Evolutionary conservation across 2,888 invertebrate genomes (phyloP), one percentile per base, ranked within the genome.

Genomic region (Dioctria rufipes): DNA sequence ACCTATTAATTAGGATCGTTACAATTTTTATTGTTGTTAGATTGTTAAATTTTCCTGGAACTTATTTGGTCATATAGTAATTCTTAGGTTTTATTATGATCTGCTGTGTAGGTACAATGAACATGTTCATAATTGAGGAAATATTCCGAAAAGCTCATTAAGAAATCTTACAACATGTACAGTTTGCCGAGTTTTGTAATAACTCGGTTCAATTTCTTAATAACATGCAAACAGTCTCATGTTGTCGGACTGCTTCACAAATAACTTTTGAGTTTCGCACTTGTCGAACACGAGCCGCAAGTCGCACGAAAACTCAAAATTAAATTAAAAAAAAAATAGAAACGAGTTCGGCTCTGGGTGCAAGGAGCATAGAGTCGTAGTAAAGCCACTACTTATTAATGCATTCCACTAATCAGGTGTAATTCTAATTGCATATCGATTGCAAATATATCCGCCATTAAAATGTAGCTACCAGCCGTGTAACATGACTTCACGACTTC

Each of bases 381-480:
- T 25, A 25, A 25, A 2, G 25, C 25, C 25, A 25, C 25, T 4
- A 9, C 25, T 13, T 13, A 49, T 13, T n/a, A 46, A 37, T 40
- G 58, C 73, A 40, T 54, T 73, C 73, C 73, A 58, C 73, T 73
- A 73, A 73, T 73, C 73, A 73, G 73, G 73, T 73, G 73, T 58
- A 73, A 73, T 73, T 73, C 73, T 73, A 73, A 73, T 73, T 73
- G 73, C 58, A 73, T 73, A 73, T 73, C 73, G 58, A 73, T 73
- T 25, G 58, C 58, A 39, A 40, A 40, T 40, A 54, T 37, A 58
- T 58, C 54, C 54, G 40, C 73, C 54, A 49, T 67, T 73, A 40
- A 25, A 54, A 58, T 54, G 54, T 40, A 73, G 73, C 58, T 73
- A 73, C 25, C 49, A 37, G 58, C 54, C 13, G 40, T 25, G 25